phyloP scores from a whole-genome alignment of 2,797 vertebrate species.

The Chaetodon trifasciatus region DNA sequence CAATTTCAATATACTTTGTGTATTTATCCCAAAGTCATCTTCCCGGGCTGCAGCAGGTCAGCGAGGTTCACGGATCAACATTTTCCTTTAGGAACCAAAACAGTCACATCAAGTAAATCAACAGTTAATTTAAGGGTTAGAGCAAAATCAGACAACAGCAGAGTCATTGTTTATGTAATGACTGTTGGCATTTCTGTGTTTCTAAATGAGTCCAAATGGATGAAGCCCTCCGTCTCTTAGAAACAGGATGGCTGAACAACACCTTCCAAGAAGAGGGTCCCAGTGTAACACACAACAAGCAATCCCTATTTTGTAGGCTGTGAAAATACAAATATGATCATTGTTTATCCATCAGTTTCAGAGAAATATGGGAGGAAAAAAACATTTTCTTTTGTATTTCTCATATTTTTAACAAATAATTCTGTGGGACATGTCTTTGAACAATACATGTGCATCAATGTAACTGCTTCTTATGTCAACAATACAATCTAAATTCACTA shows the following conservation, averaged over 20 bases:
- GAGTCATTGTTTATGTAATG: neutral
- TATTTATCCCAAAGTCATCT: constrained; percentile 6
- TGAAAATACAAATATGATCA: neutral
- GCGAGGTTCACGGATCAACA: neutral
- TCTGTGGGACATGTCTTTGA: neutral
- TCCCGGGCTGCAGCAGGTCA: neutral
- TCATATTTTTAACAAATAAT: neutral
- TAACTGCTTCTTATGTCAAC: neutral
- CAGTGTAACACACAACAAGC: neutral
- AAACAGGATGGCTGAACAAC: neutral
- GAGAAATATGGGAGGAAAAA: neutral
- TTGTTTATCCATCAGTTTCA: neutral
- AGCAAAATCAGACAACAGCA: neutral
- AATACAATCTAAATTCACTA: neutral
- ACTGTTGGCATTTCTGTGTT: neutral
- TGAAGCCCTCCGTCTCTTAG: neutral
- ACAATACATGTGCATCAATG: too few species aligned
- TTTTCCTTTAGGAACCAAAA: neutral
- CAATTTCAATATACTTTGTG: neutral
- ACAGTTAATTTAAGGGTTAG: neutral
- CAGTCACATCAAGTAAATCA: neutral
- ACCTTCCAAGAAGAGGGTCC: neutral
- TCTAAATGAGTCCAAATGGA: neutral
- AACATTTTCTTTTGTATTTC: neutral
- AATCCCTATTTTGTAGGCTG: neutral